A percentile compares a stretch with the other conserved stretches of the same genome.
Evolutionary conservation across 2,888 invertebrate species (phyloP).

Genomic region (Catocala fraxini): DNA sequence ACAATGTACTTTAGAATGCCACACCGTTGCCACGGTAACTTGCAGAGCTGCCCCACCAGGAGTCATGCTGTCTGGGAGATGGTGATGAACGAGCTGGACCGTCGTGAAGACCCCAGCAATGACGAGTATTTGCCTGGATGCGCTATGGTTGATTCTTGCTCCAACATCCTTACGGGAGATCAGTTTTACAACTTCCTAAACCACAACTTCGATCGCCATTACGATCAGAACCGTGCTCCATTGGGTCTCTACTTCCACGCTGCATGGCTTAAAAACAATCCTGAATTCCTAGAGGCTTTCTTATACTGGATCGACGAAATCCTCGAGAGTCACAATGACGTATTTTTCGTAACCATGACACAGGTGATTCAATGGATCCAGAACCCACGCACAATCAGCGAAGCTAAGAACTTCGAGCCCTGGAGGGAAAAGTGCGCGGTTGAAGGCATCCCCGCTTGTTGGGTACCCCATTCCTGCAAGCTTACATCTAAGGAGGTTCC

Average conservation of each 20-base stretch:
- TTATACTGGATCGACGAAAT: slow-evolving; percentile 97
- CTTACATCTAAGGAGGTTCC: slow-evolving; percentile 97
- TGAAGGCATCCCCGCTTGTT: slow-evolving; percentile 94
- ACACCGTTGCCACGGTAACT: slow-evolving; percentile 96
- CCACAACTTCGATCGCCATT: slow-evolving; percentile 97
- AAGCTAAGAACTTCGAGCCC: slow-evolving; percentile 96
- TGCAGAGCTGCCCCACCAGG: slow-evolving; percentile 96
- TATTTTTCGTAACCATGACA: slow-evolving; percentile 98
- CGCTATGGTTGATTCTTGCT: slow-evolving; percentile 98
- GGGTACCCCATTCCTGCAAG: slow-evolving; percentile 97
- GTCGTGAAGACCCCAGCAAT: slow-evolving; percentile 95
- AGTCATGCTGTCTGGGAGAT: slow-evolving; percentile 98
- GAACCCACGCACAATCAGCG: slow-evolving; percentile 94
- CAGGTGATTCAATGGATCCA: slow-evolving; percentile 98
- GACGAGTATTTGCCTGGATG: slow-evolving; percentile 97
- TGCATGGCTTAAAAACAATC: slow-evolving; percentile 97
- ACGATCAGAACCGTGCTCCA: slow-evolving; percentile 96
- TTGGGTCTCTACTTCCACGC: slow-evolving; percentile 97
- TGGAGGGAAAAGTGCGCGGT: slow-evolving; percentile 98
- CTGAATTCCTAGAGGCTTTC: slow-evolving; percentile 97
- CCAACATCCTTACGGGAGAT: slow-evolving; percentile 96
- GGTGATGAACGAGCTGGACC: slow-evolving; percentile 97
- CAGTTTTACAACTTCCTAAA: slow-evolving; percentile 98
- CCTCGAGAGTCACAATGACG: slow-evolving; percentile 94
- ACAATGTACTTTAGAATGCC: slow-evolving; percentile 99